Evolutionary conservation across 1,140 invertebrate species (phyloP), one percentile per base, ranked within the genome.

Genomic region (Sitodiplosis mosellana): DNA sequence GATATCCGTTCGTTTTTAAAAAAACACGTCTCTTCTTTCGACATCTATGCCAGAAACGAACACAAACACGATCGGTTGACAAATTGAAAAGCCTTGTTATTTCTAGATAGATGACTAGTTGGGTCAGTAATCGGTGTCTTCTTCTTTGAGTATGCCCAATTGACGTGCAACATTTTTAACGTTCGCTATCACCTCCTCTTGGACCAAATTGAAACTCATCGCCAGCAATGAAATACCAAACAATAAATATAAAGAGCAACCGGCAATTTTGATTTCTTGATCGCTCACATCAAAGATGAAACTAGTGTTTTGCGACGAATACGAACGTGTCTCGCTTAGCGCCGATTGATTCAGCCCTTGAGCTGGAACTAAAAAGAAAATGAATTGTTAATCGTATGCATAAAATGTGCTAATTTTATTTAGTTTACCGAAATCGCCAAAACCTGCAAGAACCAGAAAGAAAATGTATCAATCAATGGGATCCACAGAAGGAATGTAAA

Each of bases 161-260:
- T 78, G 75, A 52, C 80, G 83, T 7, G 84, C 87, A 10, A 90
- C 75, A 36, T 75, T 74, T 58, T 87, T 87, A 0, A 90, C 85
- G 55, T 85, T 83, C 44, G 78, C 84, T 52, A 89, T 87, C 4
- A 90, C 86, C 62, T 90, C 84, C 59, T 90, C 86, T 65, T 91
- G 87, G 18, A 96, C 90, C 52, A 99, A 72, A 70, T 97, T 96
- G 67, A 99, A 98, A 58, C 89, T 93, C 95, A 99, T 99, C 18
- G 93, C 93, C 46, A 99, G 66, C 22, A 99, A 27, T 27, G 27
- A 27, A 27, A 27, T 27, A 33, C 43, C 43, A 63, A 95, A 93
- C 12, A 99, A 71, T 48, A 96, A 69, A 69, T 96, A 96, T 41
- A 95, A 63, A 0, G 88, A 89, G 58, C 87, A 92, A 17, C 96